Evolutionary conservation across 2,113 vertebrate genomes (phyloP).

Genomic region (Pluvianellus socialis): DNA sequence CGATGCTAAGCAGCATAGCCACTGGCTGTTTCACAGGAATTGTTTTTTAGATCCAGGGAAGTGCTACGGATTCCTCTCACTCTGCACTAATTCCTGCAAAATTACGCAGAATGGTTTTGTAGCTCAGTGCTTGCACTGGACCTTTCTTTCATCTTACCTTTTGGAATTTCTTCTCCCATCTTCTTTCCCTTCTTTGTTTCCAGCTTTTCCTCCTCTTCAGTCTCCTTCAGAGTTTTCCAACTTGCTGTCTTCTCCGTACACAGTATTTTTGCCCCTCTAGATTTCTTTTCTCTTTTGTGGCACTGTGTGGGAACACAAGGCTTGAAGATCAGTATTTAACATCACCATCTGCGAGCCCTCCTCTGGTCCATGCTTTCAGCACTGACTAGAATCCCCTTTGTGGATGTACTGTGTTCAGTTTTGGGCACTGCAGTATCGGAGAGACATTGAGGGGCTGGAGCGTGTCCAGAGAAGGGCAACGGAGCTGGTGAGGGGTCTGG

Average conservation of each 20-base stretch:
- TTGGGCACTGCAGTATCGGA: too few species aligned
- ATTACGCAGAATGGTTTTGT: fast-evolving
- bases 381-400: neutral
- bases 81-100: neutral
- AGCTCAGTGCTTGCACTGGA: neutral
- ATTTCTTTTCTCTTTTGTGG: neutral
- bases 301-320: neutral
- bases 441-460: too few species aligned
- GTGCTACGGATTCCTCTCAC: neutral
- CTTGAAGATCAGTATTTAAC: neutral
- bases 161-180: neutral
- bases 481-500: too few species aligned
- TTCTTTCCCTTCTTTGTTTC: neutral
- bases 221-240: neutral
- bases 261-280: neutral
- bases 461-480: too few species aligned
- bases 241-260: neutral
- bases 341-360: neutral
- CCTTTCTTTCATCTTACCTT: neutral
- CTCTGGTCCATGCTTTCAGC: neutral
- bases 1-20: neutral
- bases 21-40: neutral
- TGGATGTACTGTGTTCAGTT: too few species aligned
- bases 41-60: neutral
- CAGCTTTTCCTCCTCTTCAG: neutral